Base-by-base conservation (phyloP, 2,113 vertebrate species). In the Hippocampus abdominalis region DNA sequence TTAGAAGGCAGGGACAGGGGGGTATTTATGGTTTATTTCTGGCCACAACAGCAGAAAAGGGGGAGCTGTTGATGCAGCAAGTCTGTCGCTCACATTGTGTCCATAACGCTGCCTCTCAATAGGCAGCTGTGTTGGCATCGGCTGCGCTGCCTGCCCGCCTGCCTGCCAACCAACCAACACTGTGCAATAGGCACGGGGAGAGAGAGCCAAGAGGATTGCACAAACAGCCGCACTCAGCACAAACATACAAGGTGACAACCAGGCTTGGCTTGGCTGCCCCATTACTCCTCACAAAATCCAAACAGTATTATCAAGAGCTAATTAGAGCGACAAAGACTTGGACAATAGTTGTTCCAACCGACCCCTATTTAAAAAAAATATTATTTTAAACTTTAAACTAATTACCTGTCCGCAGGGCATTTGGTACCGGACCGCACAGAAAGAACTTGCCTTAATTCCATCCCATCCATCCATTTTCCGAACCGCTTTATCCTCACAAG, bases 21-120 rank as follows among this genome's bases (percentile, higher is more conserved):
- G 87, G 91, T 95, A 94, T 96, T 95, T 96, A 95, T 94, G 93
- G 87, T 89, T 79, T 6, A 73, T 88, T 90, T 93, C 87, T 93
- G 93, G 89, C 87, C 92, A 94, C 92, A 87, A 70, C 93, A 95
- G 94, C 94, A 94, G 90, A 94, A 93, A 90, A 87, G 76, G 81
- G 39, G 84, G 42, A 84, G 81, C 86, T 90, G 95, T 95, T 94
- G 95, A 95, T 88, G 70, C 93, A 95, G 95, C 94, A 94, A 83
- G 86, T 92, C 92, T 93, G 93, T 94, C 93, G 68, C 66, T 88
- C 79, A 83, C 81, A 95, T 95, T 94, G 90, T 88, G 81, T 89
- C 90, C 88, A 59, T 88, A 79, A 91, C 88, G 78, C 88, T 85
- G 88, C 92, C 79, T 80, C 89, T 93, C 92, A 94, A 95, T 94